Percentiles rank a stretch among this genome's conserved stretches.
Conservation (phyloP, 2,113 vertebrate genomes). For the Abramis brama region DNA sequence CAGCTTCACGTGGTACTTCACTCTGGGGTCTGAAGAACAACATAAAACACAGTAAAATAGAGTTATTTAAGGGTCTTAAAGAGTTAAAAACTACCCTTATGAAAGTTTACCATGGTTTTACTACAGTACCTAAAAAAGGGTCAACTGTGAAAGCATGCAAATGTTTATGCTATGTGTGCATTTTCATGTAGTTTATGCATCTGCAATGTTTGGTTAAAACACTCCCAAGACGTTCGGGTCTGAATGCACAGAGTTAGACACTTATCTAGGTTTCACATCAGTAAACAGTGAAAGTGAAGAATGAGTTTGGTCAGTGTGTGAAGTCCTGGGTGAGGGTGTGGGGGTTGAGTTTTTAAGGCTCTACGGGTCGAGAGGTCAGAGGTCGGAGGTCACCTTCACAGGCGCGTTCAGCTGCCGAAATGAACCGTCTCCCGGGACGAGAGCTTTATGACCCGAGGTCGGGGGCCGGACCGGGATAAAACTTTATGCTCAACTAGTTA, state of each 20-base stretch:
- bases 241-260: background rate
- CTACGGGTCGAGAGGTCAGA: background rate
- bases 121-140: background rate
- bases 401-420: background rate
- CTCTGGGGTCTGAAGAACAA: slow-evolving; percentile 85
- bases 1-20: slow-evolving; percentile 93
- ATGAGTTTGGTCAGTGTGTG: background rate
- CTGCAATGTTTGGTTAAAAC: background rate
- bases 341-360: background rate
- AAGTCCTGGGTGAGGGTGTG: background rate
- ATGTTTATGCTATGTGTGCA: background rate
- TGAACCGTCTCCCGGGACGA: background rate
- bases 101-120: too few relatives aligned
- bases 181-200: background rate
- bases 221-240: background rate
- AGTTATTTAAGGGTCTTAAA: too few relatives aligned
- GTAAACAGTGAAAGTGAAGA: background rate
- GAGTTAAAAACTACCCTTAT: too few relatives aligned
- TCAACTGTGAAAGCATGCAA: background rate
- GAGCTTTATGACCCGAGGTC: background rate
- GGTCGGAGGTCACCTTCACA: background rate
- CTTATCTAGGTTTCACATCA: background rate
- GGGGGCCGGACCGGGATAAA: background rate
- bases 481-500: background rate
- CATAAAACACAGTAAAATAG: background rate